Percentiles rank a stretch among this genome's conserved stretches.
phyloP scores from a whole-genome alignment of 2,113 vertebrate species.

The Pachypanchax playfairii region DNA sequence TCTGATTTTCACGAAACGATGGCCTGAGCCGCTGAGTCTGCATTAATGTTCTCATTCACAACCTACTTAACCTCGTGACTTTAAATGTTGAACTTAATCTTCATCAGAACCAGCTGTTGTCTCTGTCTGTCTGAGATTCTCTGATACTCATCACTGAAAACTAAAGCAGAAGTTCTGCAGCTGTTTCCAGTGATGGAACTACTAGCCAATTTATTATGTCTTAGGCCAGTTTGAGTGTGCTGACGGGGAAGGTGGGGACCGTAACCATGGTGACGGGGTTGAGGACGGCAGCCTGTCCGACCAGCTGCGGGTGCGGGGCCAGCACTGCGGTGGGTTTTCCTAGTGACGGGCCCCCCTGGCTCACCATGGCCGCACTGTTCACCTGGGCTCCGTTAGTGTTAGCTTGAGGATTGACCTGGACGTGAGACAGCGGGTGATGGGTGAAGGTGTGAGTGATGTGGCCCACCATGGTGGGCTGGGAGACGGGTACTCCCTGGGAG shows the following conservation, averaged over 20 bases:
- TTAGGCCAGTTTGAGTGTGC: constrained; percentile 95
- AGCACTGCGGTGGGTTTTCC: constrained; percentile 81
- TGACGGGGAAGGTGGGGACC: constrained; percentile 92
- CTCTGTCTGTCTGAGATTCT: constrained; percentile 29
- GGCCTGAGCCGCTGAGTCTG: constrained; percentile 37
- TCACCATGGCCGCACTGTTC: constrained; percentile 80
- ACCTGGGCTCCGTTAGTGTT: constrained; percentile 81
- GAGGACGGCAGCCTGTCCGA: constrained; percentile 91
- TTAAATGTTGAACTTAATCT: constrained; percentile 38
- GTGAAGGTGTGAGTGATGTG: constrained; percentile 93
- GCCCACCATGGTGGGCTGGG: constrained; percentile 89
- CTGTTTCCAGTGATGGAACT: background rate
- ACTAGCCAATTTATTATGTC: background rate
- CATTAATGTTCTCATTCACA: constrained; percentile 34
- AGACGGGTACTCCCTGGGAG: constrained; percentile 87
- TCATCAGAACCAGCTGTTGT: constrained; percentile 16
- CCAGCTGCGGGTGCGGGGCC: constrained; percentile 87
- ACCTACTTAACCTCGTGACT: constrained; percentile 23
- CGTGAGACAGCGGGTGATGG: constrained; percentile 79
- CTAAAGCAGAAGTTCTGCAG: constrained; percentile 18
- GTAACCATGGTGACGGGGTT: constrained; percentile 98
- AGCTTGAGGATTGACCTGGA: constrained; percentile 59
- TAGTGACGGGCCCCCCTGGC: constrained; percentile 81
- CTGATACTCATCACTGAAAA: constrained; percentile 17
- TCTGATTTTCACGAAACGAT: constrained; percentile 57